phyloP scores from a whole-genome alignment of 2,113 vertebrate species.

The Ammospiza nelsoni region DNA sequence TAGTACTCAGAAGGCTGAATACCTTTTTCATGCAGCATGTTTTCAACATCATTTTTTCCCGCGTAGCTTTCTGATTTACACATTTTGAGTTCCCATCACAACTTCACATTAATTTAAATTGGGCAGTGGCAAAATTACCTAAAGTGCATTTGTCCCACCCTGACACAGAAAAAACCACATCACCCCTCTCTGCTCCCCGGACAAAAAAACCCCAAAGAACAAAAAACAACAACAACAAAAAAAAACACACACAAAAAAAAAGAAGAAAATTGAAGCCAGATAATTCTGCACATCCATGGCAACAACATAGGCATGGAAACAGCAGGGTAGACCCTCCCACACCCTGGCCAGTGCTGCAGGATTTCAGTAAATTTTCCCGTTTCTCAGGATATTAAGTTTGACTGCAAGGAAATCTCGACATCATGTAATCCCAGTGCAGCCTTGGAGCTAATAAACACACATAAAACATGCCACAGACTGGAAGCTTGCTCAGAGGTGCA shows the following conservation, averaged over 20 bases:
- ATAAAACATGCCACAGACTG: slow-evolving; percentile 38
- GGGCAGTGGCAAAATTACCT: background rate
- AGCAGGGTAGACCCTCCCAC: background rate
- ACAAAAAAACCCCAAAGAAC: no score
- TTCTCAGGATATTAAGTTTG: slow-evolving; percentile 74
- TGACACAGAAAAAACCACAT: background rate
- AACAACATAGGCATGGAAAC: background rate
- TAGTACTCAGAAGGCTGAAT: background rate
- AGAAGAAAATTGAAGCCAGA: background rate
- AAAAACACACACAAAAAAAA: no score
- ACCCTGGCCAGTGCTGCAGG: background rate
- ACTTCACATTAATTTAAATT: background rate
- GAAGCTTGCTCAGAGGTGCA: background rate
- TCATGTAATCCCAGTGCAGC: slow-evolving; percentile 65
- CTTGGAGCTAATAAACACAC: slow-evolving; percentile 60
- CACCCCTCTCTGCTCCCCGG: background rate
- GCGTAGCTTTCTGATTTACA: background rate
- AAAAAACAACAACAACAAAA: no score
- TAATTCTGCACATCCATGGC: background rate
- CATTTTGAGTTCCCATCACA: background rate
- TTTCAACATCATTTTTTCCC: background rate
- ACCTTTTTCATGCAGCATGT: background rate
- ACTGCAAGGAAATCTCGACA: slow-evolving; percentile 71
- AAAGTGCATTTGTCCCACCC: background rate
- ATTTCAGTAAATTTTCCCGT: slow-evolving; percentile 63